These are phyloP conservation scores for Corythoichthys intestinalis DNA, from an alignment of 2,113 vertebrate genomes.

Conservation along the genomic window DNA sequence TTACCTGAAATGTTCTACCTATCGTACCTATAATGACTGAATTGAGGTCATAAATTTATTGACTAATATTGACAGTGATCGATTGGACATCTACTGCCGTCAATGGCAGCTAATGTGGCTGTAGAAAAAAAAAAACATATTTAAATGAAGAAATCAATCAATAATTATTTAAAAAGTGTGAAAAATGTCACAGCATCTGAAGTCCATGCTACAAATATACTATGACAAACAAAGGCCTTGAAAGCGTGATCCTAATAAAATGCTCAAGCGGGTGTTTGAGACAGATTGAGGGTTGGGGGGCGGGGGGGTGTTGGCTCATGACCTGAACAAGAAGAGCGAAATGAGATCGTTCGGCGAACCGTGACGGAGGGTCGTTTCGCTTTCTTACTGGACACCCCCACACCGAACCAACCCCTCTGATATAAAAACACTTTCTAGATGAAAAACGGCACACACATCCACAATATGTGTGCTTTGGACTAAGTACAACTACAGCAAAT, in stretches of 20 bases:
- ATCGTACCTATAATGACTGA: too few species aligned
- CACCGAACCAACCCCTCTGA: background rate
- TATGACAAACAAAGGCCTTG: background rate
- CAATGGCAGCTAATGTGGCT: too few species aligned
- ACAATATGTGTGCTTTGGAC: too few species aligned
- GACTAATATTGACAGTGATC: too few species aligned
- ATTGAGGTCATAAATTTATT: too few species aligned
- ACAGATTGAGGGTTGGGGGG: constrained; percentile 4
- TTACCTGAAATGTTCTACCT: too few species aligned
- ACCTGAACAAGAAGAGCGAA: constrained; percentile 22
- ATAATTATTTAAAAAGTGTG: too few species aligned
- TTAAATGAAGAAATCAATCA: too few species aligned
- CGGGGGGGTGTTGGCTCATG: constrained; percentile 3
- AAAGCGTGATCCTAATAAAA: background rate
- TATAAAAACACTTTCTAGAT: constrained; percentile 37
- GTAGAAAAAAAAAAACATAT: too few species aligned
- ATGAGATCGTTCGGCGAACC: constrained; percentile 50
- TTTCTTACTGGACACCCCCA: constrained; percentile 1
- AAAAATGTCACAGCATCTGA: too few species aligned
- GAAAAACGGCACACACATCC: background rate
- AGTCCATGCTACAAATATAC: constrained; percentile 15
- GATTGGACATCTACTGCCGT: too few species aligned
- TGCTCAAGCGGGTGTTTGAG: background rate
- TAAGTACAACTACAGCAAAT: background rate
- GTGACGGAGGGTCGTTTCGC: constrained; percentile 50